Base-by-base conservation (phyloP, 2,888 invertebrate genomes). In the Drosophila niveifrons region DNA sequence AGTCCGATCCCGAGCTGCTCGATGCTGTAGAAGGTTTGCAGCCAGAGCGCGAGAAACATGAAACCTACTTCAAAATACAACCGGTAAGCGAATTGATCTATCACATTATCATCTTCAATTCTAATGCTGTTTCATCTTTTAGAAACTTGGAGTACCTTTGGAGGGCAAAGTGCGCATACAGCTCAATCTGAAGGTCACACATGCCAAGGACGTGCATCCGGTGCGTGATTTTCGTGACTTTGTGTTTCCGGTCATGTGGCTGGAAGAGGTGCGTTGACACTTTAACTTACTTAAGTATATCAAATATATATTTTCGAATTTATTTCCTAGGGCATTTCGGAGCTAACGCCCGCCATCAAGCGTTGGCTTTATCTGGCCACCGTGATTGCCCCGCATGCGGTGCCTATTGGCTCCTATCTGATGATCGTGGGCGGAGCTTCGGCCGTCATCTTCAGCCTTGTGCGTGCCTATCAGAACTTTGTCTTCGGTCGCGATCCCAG, bases 211-310 rank as follows among this genome's bases (percentile, higher is more conserved):
- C 75, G 95, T 97, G 47, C 94, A 94, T 75, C 94, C 95, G 3
- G 96, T 97, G 10, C 93, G 95, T 75, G 94, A 95, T 72, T 97
- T 97, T 84, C 96, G 96, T 0, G 95, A 95, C 89, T 96, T 96
- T 56, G 94, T 96, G 7, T 97, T 97, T 90, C 97, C 97, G 0
- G 95, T 97, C 43, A 96, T 97, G 96, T 97, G 97, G 97, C 82
- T 97, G 2, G 97, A 97, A 92, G 97, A 97, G 94, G 96, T 96
- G 86, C 91, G 95, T 95, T 87, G 92, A 36, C 4, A 47, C 0
- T 10, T 18, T 13, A 4, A 18, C 3, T 4, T 18, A 18, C 8
- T 7, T 15, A 1, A 28, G 2, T 28, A 47, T 48, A 29, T 3
- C 6, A 43, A n/a, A 8, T 10, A 34, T 7, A 29, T 7, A 8